A percentile compares a stretch with the other conserved stretches of the same genome.
phyloP scores from a whole-genome alignment of 2,797 vertebrate genomes.

The Premnoplex brunnescens region DNA sequence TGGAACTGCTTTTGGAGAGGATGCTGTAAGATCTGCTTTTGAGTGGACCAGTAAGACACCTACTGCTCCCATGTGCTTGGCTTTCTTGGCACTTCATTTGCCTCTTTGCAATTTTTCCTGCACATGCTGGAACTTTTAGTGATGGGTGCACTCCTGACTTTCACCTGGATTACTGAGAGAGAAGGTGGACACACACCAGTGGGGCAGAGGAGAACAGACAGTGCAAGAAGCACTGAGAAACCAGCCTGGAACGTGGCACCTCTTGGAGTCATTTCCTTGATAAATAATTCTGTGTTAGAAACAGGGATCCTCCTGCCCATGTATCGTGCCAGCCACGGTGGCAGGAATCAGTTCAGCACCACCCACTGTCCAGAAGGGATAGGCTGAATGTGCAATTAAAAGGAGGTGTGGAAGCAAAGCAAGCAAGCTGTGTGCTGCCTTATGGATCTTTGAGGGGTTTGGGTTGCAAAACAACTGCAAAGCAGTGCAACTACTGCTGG shows the following conservation, averaged over 20 bases:
- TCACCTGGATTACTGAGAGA: not conserved
- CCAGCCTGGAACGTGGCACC: not conserved
- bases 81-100: not conserved
- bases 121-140: not conserved
- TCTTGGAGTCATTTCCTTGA: not conserved
- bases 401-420: not conserved
- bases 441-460: not conserved
- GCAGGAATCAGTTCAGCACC: not conserved
- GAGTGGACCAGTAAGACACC: not conserved
- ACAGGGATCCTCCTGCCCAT: not conserved
- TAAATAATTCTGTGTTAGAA: not conserved
- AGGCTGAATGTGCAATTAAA: not conserved
- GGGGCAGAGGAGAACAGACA: not conserved
- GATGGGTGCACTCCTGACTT: not conserved
- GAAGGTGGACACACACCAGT: rapidly evolving
- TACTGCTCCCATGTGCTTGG: not conserved
- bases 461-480: not conserved
- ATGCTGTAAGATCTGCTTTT: not conserved
- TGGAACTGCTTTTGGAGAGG: not conserved
- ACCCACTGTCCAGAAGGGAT: not conserved
- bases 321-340: not conserved
- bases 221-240: not conserved
- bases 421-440: not conserved
- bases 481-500: not conserved
- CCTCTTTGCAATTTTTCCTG: not conserved